Percentiles rank a stretch among this genome's conserved stretches.
These are phyloP conservation scores for Epsilonema sp. DNA, from an alignment of 2,888 invertebrate species.

Conservation along the genomic window DNA sequence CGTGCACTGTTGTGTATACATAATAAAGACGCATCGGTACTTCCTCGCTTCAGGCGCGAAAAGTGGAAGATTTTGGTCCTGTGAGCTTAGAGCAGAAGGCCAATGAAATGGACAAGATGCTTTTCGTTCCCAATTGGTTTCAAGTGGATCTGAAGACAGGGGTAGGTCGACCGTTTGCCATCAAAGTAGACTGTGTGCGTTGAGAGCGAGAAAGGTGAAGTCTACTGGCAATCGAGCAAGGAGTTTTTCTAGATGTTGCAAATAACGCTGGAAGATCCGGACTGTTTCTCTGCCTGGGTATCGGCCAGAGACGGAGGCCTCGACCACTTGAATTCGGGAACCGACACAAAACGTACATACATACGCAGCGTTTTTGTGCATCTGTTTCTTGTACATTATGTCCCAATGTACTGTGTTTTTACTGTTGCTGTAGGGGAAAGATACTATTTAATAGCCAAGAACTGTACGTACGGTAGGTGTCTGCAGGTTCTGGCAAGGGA, in stretches of 20 bases:
- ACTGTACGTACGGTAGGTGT: no score
- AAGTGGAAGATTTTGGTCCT: slow-evolving; percentile 68
- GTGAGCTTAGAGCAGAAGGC: slow-evolving; percentile 76
- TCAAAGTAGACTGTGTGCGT: not conserved
- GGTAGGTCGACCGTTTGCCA: slow-evolving; percentile 37
- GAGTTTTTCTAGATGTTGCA: slow-evolving; percentile 56
- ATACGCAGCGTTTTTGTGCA: no score
- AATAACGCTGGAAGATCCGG: slow-evolving; percentile 89
- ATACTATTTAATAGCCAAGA: no score
- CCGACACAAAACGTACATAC: no score
- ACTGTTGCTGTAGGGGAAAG: no score
- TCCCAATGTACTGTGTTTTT: no score
- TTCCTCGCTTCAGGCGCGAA: slow-evolving; percentile 40
- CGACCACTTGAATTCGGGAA: no score
- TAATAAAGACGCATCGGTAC: no score
- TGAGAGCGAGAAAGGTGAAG: not conserved
- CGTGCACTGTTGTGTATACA: no score
- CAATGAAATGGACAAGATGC: slow-evolving; percentile 69
- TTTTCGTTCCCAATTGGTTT: slow-evolving; percentile 97
- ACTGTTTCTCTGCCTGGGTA: slow-evolving; percentile 95
- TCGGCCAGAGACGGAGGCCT: slow-evolving; percentile 84
- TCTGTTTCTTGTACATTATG: no score
- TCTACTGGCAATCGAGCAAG: not conserved
- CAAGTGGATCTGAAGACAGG: slow-evolving; percentile 95
- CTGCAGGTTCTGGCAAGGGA: no score